Conservation (phyloP, 2,797 vertebrate genomes). For the Sciurus vulgaris region DNA sequence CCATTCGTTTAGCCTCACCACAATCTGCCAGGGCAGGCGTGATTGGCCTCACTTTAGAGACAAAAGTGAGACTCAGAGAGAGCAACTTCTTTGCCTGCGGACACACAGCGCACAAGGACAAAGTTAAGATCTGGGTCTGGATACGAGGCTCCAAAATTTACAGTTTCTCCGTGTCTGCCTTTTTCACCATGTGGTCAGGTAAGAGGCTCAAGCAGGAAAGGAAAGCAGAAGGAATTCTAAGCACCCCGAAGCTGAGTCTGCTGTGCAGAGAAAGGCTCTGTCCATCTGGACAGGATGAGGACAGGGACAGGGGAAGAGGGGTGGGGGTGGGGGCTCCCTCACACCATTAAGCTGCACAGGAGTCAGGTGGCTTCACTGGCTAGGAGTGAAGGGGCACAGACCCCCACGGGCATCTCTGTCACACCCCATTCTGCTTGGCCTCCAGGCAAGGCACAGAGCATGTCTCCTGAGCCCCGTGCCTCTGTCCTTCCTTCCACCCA, state of each 20-base stretch:
- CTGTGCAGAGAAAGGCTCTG: not conserved
- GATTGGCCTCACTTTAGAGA: too few relatives aligned
- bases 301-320: not conserved
- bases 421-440: not conserved
- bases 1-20: too few relatives aligned
- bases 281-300: rapidly evolving
- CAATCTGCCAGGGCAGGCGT: too few relatives aligned
- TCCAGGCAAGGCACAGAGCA: not conserved
- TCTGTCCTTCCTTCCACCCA: not conserved
- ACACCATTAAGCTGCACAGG: rapidly evolving
- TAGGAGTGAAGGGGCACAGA: not conserved
- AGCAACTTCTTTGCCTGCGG: not conserved
- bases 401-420: rapidly evolving
- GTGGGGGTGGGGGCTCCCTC: too few relatives aligned
- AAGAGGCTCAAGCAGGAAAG: not conserved
- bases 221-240: not conserved
- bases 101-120: not conserved
- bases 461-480: not conserved
- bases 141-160: not conserved
- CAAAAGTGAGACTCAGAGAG: not conserved
- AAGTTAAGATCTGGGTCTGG: not conserved
- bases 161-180: not conserved
- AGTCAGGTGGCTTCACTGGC: rapidly evolving
- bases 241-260: not conserved
- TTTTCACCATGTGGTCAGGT: not conserved